Evolutionary conservation across 2,888 invertebrate genomes (phyloP), one percentile per base, ranked within the genome.

Genomic region (Hirtodrosophila cameraria): DNA sequence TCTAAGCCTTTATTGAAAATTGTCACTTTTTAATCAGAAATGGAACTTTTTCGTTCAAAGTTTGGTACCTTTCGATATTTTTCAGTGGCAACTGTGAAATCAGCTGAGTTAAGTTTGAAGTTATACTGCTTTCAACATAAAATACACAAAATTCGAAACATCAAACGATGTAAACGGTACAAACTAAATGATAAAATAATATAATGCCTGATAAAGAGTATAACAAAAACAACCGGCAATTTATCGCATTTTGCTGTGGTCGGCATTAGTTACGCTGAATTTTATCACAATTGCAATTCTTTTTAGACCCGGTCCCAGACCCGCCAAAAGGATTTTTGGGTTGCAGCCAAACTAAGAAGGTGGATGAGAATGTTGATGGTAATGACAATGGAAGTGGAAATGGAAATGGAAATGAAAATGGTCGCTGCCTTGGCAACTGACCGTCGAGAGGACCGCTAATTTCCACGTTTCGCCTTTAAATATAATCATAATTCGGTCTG

Each of bases 271-370:
- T 78, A 85, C 80, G 72, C 81, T 84, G 76, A 86, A 86, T 85
- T 85, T 83, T 85, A 77, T 83, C 82, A 84, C 85, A 83, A 85
- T 83, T 83, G 83, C 83, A 77, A 77, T 80, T 85, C 83, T 85
- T 78, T 77, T 38, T 43, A 11, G 36, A 38, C 52, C 33, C 55
- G 36, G 16, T 16, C 53, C 53, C 60, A 48, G 41, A 64, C 52
- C 54, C 50, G 27, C 35, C 55, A 59, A 71, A 71, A 71, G 36
- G 50, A 52, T 50, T 52, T 61, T 75, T 64, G 61, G 41, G 53
- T 42, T 59, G 64, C 54, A 63, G 79, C 83, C 81, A 82, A 69
- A 28, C 52, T 31, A 41, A 60, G 49, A 60, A 52, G 46, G 28
- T 30, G 60, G 59, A 27, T 39, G 57, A 30, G 7, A 39, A 41